Evolutionary conservation across 2,888 invertebrate species (phyloP).

Genomic region (Odontothrips loti): DNA sequence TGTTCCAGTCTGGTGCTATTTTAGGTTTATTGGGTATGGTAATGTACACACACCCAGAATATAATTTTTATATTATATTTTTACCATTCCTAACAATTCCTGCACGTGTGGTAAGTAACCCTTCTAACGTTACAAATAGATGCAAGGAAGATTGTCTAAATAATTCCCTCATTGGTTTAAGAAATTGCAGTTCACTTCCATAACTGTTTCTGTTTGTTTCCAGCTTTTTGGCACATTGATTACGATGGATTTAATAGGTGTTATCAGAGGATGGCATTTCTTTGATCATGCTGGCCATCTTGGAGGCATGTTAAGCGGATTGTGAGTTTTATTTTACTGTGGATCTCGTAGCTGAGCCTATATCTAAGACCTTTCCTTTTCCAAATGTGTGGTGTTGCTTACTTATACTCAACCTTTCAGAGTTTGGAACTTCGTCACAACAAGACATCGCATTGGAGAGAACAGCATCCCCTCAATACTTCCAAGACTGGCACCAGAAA

Average conservation of each 20-base stretch:
- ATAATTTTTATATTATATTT: conserved; percentile 82
- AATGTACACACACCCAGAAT: conserved; percentile 83
- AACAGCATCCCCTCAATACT: no score
- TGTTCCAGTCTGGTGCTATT: conserved; percentile 86
- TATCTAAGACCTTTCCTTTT: conserved; percentile 8
- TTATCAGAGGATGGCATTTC: conserved; percentile 80
- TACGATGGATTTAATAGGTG: conserved; percentile 76
- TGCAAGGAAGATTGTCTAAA: no score
- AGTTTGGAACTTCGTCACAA: neutral
- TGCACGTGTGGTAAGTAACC: neutral
- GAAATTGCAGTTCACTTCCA: neutral
- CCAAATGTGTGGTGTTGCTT: neutral
- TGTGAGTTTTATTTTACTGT: conserved; percentile 57
- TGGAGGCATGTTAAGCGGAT: conserved; percentile 87
- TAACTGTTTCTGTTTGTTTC: conserved; percentile 40
- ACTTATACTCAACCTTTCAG: neutral
- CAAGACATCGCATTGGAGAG: neutral
- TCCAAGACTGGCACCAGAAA: no score
- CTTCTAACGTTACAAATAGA: neutral
- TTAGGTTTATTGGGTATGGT: conserved; percentile 84
- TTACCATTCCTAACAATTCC: conserved; percentile 69
- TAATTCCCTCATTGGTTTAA: neutral
- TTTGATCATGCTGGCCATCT: conserved; percentile 99
- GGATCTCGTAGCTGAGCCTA: conserved; percentile 14
- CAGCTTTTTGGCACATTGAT: conserved; percentile 85